Base-by-base conservation (phyloP, 1,140 invertebrate species). In the Hestina assimilis region DNA sequence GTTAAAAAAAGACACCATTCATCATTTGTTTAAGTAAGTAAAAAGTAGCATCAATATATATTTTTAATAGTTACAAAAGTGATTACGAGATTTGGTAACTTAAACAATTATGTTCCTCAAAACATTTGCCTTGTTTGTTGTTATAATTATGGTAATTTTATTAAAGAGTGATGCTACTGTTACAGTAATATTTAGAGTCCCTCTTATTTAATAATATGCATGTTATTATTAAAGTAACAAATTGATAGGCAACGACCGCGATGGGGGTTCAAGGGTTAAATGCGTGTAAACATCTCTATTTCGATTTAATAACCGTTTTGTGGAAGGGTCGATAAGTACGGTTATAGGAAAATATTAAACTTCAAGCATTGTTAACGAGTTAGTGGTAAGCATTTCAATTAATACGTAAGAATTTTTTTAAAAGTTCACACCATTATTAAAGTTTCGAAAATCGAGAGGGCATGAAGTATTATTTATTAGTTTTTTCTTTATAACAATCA, bases 201-300 rank as follows among this genome's bases (percentile, higher is more conserved):
- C 21, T n/a, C n/a, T 26, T 24, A 42, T 43, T 28, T 45, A 58
- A 57, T 57, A 47, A 57, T 45, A 56, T 57, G 45, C 55, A 43
- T 58, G 31, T 38, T 11, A 19, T 51, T 48, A 47, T 45, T 55
- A 55, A 51, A 17, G 29, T 38, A 50, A 76, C 69, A 72, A 83
- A 83, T 83, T 81, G 74, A 80, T 79, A 42, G 58, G 55, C 56
- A 72, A 59, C 45, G 51, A 51, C 63, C 52, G 48, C 31, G 58
- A 38, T 38, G 33, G 41, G 38, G 61, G 76, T 70, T 70, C 68
- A 81, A 85, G 80, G 80, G 83, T 85, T 87, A 83, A 86, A 62
- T 73, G 58, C 70, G 57, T 70, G 74, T 71, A 82, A 87, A 85
- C 74, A 82, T 75, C 75, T 83, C 73, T 68, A 81, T 83, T 78